Evolutionary conservation across 2,888 invertebrate genomes (phyloP), one percentile per base, ranked within the genome.

Genomic region (Marronus borbonicus): DNA sequence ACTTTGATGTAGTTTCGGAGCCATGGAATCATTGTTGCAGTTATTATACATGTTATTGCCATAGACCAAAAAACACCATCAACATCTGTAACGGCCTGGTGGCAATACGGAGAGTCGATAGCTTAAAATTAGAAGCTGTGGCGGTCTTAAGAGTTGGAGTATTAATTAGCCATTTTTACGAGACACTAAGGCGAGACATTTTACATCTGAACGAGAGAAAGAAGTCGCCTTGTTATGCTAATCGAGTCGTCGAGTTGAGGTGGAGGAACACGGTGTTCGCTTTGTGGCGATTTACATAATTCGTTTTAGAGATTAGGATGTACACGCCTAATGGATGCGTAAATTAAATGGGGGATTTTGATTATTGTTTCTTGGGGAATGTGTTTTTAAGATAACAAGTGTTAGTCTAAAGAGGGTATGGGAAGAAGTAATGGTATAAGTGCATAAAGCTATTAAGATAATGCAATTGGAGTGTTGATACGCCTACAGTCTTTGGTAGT

Each of bases 101-200:
- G 50, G 49, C 50, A 68, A 36, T 44, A 39, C 17, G 36, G 3
- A 20, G 20, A 36, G 55, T 44, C 55, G 68, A 68, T 50, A 68
- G 68, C 50, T 60, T 74, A 74, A 74, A 74, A 74, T 74, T 74
- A 74, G 72, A 74, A 60, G 72, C 36, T 10, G 44, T 55, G 72
- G 72, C 72, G 24, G 36, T 74, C 72, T 74, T 60, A 74, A 60
- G 24, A 74, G 17, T 60, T 17, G 44, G 60, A 36, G 60, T 60
- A 74, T 74, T 74, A 74, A 74, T 74, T 74, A 74, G 72, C 60
- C 72, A 74, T 74, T 74, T 74, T 74, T 74, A 74, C 28, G 72
- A 74, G 72, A 74, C 72, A 60, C 60, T 24, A 20, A 74, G 60
- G 60, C 60, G 72, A 74, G 72, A 60, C 60, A 60, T 74, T 74